Evolutionary conservation across 2,888 invertebrate genomes (phyloP).

Genomic region (Diarsia brunnea): DNA sequence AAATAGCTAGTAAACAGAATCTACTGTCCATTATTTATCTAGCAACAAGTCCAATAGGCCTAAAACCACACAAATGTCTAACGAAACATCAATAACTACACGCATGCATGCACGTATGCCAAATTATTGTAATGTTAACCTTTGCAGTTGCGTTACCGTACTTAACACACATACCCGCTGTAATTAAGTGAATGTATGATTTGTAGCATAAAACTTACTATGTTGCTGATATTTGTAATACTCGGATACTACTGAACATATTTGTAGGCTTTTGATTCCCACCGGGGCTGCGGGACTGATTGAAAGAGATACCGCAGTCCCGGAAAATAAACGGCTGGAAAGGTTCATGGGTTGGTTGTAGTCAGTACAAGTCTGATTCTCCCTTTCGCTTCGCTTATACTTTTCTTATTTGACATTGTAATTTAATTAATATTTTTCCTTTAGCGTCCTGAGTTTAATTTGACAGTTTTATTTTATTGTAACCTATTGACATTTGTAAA

Average conservation of each 20-base stretch:
- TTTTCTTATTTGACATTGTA: too few relatives aligned
- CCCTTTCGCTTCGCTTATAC: too few relatives aligned
- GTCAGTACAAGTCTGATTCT: too few relatives aligned
- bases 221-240: slow-evolving; percentile 33
- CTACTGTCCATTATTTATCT: not conserved
- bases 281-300: too few relatives aligned
- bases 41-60: slow-evolving; percentile 10
- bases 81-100: slow-evolving; percentile 17
- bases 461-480: too few relatives aligned
- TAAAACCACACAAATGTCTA: slow-evolving; percentile 11
- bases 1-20: not conserved
- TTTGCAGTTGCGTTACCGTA: slow-evolving; percentile 44
- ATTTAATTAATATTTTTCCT: too few relatives aligned
- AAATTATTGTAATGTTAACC: slow-evolving; percentile 55
- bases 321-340: too few relatives aligned
- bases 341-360: too few relatives aligned
- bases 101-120: slow-evolving; percentile 31
- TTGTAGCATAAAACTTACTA: slow-evolving; percentile 21
- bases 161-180: slow-evolving; percentile 52
- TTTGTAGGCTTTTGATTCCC: not conserved
- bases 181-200: slow-evolving; percentile 52
- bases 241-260: not conserved
- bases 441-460: too few relatives aligned
- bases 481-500: too few relatives aligned
- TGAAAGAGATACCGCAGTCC: too few relatives aligned